Evolutionary conservation across 2,113 vertebrate genomes (phyloP).

Genomic region (Crotalus viridis): DNA sequence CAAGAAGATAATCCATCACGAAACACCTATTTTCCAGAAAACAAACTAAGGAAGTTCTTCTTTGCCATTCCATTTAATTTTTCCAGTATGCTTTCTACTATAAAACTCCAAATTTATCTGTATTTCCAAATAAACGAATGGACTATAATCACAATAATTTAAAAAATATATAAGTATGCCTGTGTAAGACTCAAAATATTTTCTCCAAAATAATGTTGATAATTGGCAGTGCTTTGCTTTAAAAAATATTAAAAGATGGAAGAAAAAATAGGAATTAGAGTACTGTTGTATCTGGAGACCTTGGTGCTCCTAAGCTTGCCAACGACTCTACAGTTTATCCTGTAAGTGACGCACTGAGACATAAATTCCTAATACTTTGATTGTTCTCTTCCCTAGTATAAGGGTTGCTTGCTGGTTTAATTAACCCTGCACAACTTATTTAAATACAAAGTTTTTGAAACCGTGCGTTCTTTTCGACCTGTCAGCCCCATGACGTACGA

Average conservation of each 20-base stretch:
- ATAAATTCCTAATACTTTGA: background rate
- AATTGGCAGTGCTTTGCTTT: background rate
- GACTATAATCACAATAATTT: background rate
- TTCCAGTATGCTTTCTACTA: background rate
- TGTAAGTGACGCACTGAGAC: background rate
- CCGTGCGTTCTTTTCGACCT: background rate
- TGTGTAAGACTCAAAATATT: background rate
- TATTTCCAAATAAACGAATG: background rate
- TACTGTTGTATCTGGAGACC: background rate
- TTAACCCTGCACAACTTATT: background rate
- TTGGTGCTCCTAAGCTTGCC: background rate
- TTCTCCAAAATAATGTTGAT: background rate
- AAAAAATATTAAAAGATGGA: background rate
- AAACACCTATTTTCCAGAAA: background rate
- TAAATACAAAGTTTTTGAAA: background rate
- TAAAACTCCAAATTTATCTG: background rate
- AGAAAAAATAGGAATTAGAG: background rate
- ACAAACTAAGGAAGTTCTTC: background rate
- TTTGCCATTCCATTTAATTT: background rate
- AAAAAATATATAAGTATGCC: background rate
- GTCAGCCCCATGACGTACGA: background rate
- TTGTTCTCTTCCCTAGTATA: background rate
- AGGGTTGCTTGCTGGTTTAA: background rate
- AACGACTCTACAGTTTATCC: background rate
- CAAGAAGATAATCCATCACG: background rate